Percentiles rank a stretch among this genome's conserved stretches.
Evolutionary conservation across 2,888 invertebrate genomes (phyloP).

Genomic region (Octodonta nipae): DNA sequence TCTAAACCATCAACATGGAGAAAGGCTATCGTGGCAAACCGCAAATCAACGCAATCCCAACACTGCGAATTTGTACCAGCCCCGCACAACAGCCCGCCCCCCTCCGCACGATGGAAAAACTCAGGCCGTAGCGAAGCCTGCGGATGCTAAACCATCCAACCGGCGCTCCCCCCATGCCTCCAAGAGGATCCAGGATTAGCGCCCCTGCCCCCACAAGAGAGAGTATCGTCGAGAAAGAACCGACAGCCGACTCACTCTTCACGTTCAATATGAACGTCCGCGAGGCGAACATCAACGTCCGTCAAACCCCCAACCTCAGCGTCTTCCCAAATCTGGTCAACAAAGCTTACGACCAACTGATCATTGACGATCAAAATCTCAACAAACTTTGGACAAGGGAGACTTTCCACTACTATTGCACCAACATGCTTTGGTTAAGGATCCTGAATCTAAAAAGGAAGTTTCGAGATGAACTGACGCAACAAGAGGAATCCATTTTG

Average conservation of each 20-base stretch:
- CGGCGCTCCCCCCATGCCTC: background rate
- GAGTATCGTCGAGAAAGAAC: background rate
- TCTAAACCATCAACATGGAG: background rate
- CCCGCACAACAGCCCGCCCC: background rate
- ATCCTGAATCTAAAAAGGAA: conserved; percentile 1
- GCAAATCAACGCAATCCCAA: background rate
- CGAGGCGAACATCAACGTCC: background rate
- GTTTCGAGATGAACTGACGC: background rate
- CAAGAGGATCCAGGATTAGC: background rate
- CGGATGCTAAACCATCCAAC: background rate
- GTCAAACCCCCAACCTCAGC: background rate
- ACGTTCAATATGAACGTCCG: conserved; percentile 1
- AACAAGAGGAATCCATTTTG: background rate
- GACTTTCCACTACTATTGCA: conserved; percentile 3
- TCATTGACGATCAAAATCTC: background rate
- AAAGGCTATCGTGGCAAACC: background rate
- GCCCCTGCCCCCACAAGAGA: background rate
- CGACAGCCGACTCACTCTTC: background rate
- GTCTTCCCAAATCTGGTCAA: background rate
- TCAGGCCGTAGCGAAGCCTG: background rate
- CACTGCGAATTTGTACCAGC: background rate
- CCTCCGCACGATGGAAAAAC: background rate
- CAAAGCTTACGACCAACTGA: background rate
- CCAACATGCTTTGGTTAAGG: background rate
- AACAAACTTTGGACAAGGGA: conserved; percentile 1